Evolutionary conservation across 2,797 vertebrate genomes (phyloP), one percentile per base, ranked within the genome.

Genomic region (Enteromius paludinosus): DNA sequence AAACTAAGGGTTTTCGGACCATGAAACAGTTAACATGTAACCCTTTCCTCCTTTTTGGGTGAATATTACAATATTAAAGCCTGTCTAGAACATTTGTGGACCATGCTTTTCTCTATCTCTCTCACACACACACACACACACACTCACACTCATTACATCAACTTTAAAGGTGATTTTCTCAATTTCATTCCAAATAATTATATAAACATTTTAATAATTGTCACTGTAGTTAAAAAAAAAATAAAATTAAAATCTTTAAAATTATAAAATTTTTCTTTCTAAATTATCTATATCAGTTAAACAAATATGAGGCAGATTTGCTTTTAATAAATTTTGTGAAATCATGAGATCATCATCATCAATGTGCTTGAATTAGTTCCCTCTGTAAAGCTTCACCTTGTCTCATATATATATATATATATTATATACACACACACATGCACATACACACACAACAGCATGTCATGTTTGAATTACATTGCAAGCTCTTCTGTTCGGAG

Each of bases 361-460:
- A 33, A 4, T 33, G 23, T 3, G 11, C 33, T n/a, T 52, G 17
- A 49, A 20, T 49, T 61, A 59, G 25, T 59, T 14, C 56, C 56
- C 23, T 54, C 59, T 70, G 2, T 66, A 25, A 28, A 28, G 23
- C 59, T 54, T 70, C 59, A 68, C 47, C 79, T 73, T 23, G 45
- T 38, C 5, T 38, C 35, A 38, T 7, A 38, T 7, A 38, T 7
- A 38, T 7, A 38, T 5, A 38, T 7, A 38, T 7, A 38, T 5
- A 38, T 7, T 1, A 38, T n/a, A n/a, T n/a, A n/a, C n/a, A n/a
- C n/a, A n/a, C n/a, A n/a, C n/a, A n/a, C n/a, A n/a, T n/a, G n/a
- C 35, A 38, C 35, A 38, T 5, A 38, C 35, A 38, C 35, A 38
- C 9, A 41, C 41, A 11, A 9, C 9, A 45, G 20, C 28, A 25